Conservation (phyloP, 2,888 invertebrate species). For the Drosophila rellima region DNA sequence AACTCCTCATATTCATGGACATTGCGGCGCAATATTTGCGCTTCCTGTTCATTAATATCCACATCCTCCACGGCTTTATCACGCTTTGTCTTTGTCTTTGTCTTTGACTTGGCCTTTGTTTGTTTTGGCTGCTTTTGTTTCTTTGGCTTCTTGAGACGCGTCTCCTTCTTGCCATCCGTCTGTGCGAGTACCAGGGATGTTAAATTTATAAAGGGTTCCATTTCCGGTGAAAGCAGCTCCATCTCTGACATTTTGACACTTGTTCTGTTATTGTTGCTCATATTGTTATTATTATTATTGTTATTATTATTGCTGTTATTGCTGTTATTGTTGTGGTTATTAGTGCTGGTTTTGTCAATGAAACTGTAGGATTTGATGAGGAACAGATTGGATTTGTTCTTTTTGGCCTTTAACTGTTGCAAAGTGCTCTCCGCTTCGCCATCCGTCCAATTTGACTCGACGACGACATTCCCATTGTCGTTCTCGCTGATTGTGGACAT, state of each 20-base stretch:
- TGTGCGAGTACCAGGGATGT: constrained; percentile 42
- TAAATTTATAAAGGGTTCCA: constrained; percentile 51
- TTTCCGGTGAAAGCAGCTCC: constrained; percentile 39
- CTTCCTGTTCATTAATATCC: constrained; percentile 33
- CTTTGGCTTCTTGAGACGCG: constrained; percentile 33
- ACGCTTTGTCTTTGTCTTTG: constrained; percentile 16
- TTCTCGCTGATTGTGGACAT: constrained; percentile 40
- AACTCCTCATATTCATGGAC: constrained; percentile 50
- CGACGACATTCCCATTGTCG: constrained; percentile 1
- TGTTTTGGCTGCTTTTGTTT: constrained; percentile 32
- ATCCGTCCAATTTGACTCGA: constrained; percentile 21
- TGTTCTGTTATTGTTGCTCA: not conserved
- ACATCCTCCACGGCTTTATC: not conserved
- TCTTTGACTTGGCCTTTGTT: constrained; percentile 21
- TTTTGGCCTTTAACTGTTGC: constrained; percentile 69
- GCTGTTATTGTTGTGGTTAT: constrained; percentile 13
- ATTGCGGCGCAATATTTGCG: constrained; percentile 42
- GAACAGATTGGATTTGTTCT: constrained; percentile 76
- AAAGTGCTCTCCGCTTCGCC: constrained; percentile 35
- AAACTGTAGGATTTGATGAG: constrained; percentile 77
- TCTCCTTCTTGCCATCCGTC: constrained; percentile 11
- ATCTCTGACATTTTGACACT: constrained; percentile 19
- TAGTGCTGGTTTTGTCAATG: constrained; percentile 56
- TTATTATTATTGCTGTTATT: constrained; percentile 26
- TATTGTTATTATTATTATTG: constrained; percentile 17